These are phyloP conservation scores for Calidris pugnax DNA, from an alignment of 2,113 vertebrate genomes.

Conservation along the genomic window DNA sequence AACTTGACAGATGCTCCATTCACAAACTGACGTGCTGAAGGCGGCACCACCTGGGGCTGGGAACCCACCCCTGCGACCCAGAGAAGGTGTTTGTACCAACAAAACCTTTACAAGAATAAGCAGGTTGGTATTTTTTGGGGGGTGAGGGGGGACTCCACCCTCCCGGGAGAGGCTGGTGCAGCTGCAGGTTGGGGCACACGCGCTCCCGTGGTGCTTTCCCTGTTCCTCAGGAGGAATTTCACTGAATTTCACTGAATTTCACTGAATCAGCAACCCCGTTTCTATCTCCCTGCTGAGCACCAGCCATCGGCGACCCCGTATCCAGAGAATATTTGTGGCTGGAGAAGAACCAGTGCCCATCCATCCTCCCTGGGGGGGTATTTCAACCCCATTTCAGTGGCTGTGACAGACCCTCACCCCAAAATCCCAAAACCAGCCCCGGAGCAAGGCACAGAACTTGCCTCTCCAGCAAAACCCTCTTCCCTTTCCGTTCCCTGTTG, in stretches of 20 bases:
- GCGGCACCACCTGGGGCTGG: not conserved
- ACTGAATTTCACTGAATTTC: too few species aligned
- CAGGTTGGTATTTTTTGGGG: not conserved
- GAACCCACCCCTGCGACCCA: not conserved
- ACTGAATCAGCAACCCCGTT: rapidly evolving
- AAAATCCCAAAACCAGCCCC: not conserved
- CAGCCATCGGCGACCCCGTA: rapidly evolving
- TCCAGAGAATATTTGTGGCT: not conserved
- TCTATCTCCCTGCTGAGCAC: not conserved
- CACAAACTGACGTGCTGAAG: not conserved
- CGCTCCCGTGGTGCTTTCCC: not conserved
- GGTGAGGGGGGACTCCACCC: not conserved
- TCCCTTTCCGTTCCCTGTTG: rapidly evolving
- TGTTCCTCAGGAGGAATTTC: not conserved
- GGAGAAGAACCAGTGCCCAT: not conserved
- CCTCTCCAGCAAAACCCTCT: not conserved
- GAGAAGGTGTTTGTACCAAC: not conserved
- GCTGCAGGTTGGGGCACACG: not conserved
- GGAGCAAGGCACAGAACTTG: not conserved
- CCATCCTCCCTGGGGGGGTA: not conserved
- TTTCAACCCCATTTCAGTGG: not conserved
- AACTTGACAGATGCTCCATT: not conserved
- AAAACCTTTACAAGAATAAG: not conserved
- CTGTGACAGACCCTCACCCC: not conserved
- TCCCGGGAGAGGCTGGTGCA: not conserved